phyloP scores from a whole-genome alignment of 2,888 invertebrate genomes.

The Aelia acuminata region DNA sequence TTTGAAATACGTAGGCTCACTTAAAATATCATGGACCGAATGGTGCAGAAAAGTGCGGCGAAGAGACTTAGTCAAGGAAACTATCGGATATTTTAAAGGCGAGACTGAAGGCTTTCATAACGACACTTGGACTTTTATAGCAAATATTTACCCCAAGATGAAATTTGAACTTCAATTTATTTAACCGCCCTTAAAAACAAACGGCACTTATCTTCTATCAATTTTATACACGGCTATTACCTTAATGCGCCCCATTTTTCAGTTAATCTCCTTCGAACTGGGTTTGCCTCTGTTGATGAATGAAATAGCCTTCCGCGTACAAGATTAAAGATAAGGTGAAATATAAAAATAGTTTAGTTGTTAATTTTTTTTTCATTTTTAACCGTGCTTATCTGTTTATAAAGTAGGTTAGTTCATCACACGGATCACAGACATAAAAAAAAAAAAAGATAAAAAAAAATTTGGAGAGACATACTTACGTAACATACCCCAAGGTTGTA shows the following conservation, averaged over 20 bases:
- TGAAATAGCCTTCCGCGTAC: not conserved
- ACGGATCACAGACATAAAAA: not conserved
- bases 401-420: not conserved
- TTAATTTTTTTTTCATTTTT: not conserved
- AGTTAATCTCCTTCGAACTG: conserved; percentile 21
- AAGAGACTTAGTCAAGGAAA: no score
- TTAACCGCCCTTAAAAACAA: conserved; percentile 23
- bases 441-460: no score
- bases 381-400: not conserved
- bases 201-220: conserved; percentile 16
- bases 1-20: no score
- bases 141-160: conserved; percentile 28
- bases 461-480: no score
- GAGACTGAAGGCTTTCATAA: not conserved
- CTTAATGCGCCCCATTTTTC: conserved; percentile 6
- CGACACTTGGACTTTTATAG: not conserved
- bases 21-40: no score
- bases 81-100: not conserved
- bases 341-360: conserved; percentile 8
- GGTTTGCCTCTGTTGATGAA: not conserved
- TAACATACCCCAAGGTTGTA: no score
- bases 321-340: not conserved
- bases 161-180: conserved; percentile 26
- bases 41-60: no score
- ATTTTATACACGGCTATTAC: conserved; percentile 18